These are phyloP conservation scores for Phalera bucephala DNA, from an alignment of 2,888 invertebrate genomes.

Conservation along the genomic window DNA sequence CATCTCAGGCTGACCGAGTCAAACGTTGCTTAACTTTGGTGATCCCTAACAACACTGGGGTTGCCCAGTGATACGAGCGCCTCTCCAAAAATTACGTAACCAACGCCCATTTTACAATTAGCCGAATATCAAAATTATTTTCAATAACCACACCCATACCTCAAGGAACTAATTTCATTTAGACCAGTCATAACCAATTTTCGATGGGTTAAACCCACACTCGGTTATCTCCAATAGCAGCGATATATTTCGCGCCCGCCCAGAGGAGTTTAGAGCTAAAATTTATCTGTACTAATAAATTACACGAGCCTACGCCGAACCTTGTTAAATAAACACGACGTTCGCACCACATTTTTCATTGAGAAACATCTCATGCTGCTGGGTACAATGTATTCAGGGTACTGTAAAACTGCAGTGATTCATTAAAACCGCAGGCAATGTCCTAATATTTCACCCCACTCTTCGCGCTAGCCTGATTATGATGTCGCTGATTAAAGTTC, in stretches of 20 bases:
- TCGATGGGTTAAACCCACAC: slow-evolving; percentile 28
- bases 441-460: slow-evolving; percentile 34
- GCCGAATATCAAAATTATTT: too few species aligned
- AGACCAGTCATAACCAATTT: slow-evolving; percentile 12
- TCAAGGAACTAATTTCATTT: neutral
- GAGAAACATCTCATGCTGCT: slow-evolving; percentile 39
- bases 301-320: slow-evolving; percentile 49
- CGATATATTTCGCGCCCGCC: slow-evolving; percentile 47
- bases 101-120: too few species aligned
- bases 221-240: slow-evolving; percentile 56
- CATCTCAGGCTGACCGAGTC: too few species aligned
- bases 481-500: too few species aligned
- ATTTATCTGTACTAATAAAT: slow-evolving; percentile 74
- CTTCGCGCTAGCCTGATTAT: too few species aligned
- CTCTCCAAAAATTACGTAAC: too few species aligned
- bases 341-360: slow-evolving; percentile 71
- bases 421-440: slow-evolving; percentile 46
- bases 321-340: slow-evolving; percentile 69
- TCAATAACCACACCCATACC: neutral
- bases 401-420: slow-evolving; percentile 38
- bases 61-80: too few species aligned
- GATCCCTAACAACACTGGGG: too few species aligned
- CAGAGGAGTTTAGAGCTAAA: slow-evolving; percentile 53
- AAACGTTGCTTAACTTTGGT: too few species aligned
- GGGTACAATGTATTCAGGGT: slow-evolving; percentile 23